phyloP scores from a whole-genome alignment of 37 sponge, comb jelly and placozoan species.

The Beroe forskalii region DNA sequence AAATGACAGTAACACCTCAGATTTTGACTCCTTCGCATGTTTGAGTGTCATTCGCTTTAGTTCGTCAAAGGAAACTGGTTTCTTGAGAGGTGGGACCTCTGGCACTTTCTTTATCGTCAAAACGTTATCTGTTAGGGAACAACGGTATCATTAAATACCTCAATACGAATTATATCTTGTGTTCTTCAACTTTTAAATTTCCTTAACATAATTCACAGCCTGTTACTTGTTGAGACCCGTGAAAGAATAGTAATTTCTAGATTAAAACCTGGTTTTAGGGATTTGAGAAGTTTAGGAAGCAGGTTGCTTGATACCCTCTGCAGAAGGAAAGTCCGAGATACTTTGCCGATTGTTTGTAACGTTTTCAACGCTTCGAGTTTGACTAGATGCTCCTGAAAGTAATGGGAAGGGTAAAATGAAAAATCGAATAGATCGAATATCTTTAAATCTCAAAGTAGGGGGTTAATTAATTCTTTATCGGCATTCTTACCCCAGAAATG shows the following conservation, averaged over 20 bases:
- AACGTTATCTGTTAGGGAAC: conserved; percentile 51
- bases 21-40: conserved; percentile 52
- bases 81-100: background rate
- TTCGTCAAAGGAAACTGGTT: conserved; percentile 50
- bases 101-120: background rate
- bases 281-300: conserved; percentile 6
- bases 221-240: too few relatives aligned
- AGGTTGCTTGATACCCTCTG: conserved; percentile 33
- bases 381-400: conserved; percentile 5
- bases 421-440: background rate
- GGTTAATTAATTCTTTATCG: too few relatives aligned
- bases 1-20: too few relatives aligned
- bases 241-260: too few relatives aligned
- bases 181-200: too few relatives aligned
- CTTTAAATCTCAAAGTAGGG: too few relatives aligned
- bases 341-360: conserved; percentile 21
- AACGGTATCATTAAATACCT: too few relatives aligned
- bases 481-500: too few relatives aligned
- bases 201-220: too few relatives aligned
- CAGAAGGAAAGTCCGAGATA: conserved; percentile 29
- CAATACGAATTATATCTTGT: too few relatives aligned
- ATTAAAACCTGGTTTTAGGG: conserved; percentile 20
- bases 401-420: background rate
- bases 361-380: conserved; percentile 40
- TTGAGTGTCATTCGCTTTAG: conserved; percentile 37